These are phyloP conservation scores for Dicrurus megarhynchus DNA, from an alignment of 2,113 vertebrate genomes.

Conservation along the genomic window DNA sequence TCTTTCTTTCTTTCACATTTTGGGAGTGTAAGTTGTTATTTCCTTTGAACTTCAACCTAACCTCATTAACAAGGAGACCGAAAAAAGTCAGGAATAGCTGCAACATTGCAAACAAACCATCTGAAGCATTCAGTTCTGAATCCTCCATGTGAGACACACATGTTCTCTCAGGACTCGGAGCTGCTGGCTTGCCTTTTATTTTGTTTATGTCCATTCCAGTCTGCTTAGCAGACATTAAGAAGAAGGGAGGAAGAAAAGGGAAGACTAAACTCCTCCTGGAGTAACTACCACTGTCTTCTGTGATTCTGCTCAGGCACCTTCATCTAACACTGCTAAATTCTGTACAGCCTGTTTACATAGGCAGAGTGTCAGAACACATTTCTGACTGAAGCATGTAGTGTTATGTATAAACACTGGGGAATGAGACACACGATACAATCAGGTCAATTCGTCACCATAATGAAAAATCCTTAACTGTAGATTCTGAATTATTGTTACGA, in stretches of 20 bases:
- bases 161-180: not conserved
- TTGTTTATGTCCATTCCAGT: not conserved
- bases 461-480: slow-evolving; percentile 33
- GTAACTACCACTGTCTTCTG: not conserved
- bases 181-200: not conserved
- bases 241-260: not conserved
- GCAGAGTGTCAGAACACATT: not conserved
- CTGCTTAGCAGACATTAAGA: not conserved
- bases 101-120: not conserved
- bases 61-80: not conserved
- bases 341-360: not conserved
- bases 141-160: not conserved
- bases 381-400: not conserved
- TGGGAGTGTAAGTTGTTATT: not conserved
- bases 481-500: slow-evolving; percentile 25
- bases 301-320: not conserved
- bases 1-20: not conserved
- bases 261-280: not conserved
- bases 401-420: not conserved
- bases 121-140: not conserved
- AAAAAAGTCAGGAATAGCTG: not conserved
- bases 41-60: slow-evolving; percentile 3
- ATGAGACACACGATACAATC: not conserved
- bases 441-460: not conserved
- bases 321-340: not conserved